Percentiles rank a stretch among this genome's conserved stretches.
Conservation (phyloP, 2,113 vertebrate genomes). For the Ictalurus furcatus region DNA sequence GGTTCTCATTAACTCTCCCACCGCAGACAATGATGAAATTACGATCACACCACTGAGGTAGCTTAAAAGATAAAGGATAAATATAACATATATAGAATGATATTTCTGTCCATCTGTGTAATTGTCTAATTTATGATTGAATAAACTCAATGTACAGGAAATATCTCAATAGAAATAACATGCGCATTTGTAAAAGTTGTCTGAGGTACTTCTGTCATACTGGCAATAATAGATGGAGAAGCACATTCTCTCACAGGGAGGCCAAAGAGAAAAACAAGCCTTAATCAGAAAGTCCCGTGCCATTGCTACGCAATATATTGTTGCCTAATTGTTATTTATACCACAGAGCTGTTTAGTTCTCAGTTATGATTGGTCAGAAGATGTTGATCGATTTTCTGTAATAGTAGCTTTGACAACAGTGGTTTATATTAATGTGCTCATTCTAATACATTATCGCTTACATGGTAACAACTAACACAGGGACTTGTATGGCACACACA, state of each 20-base stretch:
- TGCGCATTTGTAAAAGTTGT: neutral
- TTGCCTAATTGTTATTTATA: neutral
- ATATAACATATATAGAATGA: constrained; percentile 31
- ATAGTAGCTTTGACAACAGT: neutral
- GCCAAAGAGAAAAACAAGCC: neutral
- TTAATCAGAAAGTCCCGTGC: constrained; percentile 17
- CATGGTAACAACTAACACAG: neutral
- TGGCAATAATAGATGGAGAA: constrained; percentile 11
- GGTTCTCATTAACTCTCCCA: constrained; percentile 47
- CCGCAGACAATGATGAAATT: constrained; percentile 46
- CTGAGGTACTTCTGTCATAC: constrained; percentile 6
- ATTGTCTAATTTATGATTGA: constrained; percentile 20
- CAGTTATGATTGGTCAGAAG: neutral
- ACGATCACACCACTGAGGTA: constrained; percentile 31
- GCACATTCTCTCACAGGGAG: constrained; percentile 18
- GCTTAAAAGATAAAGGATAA: constrained; percentile 28
- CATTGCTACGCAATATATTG: neutral
- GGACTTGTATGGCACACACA: neutral
- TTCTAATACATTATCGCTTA: neutral
- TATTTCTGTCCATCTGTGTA: constrained; percentile 13
- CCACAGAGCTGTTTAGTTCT: neutral
- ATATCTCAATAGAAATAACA: neutral
- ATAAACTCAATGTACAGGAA: constrained; percentile 6
- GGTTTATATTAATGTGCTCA: neutral
- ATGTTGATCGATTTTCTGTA: neutral